These are phyloP conservation scores for Jordanella pulchra DNA, from an alignment of 2,797 vertebrate species.

Conservation along the genomic window DNA sequence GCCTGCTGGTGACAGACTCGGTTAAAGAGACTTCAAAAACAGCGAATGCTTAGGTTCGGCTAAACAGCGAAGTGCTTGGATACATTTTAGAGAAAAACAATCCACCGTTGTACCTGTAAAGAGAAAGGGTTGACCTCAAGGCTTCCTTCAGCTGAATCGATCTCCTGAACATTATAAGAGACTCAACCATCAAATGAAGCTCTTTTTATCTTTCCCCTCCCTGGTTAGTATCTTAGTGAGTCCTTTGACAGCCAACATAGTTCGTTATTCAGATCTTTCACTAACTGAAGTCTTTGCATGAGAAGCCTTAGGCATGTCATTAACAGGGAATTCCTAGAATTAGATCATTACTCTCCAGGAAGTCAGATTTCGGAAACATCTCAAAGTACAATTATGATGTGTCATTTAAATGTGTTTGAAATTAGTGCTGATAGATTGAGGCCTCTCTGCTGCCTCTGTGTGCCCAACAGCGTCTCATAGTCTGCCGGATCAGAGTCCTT, in stretches of 20 bases:
- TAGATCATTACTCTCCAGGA: constrained; percentile 52
- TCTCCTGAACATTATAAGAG: constrained; percentile 35
- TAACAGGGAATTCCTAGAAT: constrained; percentile 48
- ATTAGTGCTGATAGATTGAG: constrained; percentile 41
- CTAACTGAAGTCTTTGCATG: constrained; percentile 31
- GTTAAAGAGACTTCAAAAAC: constrained; percentile 63
- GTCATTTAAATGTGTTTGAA: constrained; percentile 40
- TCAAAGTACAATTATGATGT: constrained; percentile 40
- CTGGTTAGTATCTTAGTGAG: constrained; percentile 47
- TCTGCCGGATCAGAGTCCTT: constrained; percentile 22
- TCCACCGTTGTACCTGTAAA: constrained; percentile 16
- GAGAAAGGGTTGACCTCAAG: constrained; percentile 59
- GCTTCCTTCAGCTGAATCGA: constrained; percentile 26
- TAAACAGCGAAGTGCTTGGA: constrained; percentile 44
- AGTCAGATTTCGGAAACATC: constrained; percentile 53
- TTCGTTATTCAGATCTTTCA: constrained; percentile 39
- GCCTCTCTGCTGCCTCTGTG: constrained; percentile 17
- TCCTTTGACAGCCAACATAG: constrained; percentile 50
- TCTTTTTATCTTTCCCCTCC: constrained; percentile 39
- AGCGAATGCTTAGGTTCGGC: constrained; percentile 62
- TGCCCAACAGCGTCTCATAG: constrained; percentile 42
- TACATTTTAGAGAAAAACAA: constrained; percentile 65
- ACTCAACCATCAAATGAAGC: constrained; percentile 46
- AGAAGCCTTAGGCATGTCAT: constrained; percentile 49
- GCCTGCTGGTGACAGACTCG: constrained; percentile 63